Conservation (phyloP, 1,140 invertebrate species). For the Chymomyza costata region DNA sequence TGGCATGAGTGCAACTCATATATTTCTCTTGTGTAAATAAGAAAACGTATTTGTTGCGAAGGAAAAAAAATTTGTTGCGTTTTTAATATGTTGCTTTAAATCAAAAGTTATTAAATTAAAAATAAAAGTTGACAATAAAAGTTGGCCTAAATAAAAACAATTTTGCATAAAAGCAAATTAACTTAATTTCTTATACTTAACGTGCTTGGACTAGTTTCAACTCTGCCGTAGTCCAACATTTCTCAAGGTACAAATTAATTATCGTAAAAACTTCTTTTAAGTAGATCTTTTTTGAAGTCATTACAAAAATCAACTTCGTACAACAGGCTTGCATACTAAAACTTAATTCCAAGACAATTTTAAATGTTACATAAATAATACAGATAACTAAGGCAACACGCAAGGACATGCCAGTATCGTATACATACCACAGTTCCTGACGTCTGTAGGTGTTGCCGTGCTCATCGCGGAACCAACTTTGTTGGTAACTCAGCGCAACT, state of each 20-base stretch:
- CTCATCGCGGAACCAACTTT: constrained; percentile 14
- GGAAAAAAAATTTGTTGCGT: no score
- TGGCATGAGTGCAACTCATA: no score
- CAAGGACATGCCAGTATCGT: no score
- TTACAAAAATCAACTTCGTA: constrained; percentile 20
- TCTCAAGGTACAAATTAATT: constrained; percentile 33
- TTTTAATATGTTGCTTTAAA: no score
- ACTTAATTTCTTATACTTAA: no score
- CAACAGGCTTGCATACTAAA: constrained; percentile 1
- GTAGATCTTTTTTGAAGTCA: constrained; percentile 27
- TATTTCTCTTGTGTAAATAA: no score
- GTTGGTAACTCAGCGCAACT: constrained; percentile 20
- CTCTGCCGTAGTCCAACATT: constrained; percentile 13
- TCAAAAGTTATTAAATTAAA: no score
- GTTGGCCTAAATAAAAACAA: no score
- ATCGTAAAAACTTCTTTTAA: constrained; percentile 27
- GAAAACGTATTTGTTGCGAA: no score
- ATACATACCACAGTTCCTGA: constrained; percentile 21
- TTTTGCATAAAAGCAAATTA: constrained; percentile 14
- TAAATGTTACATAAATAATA: constrained; percentile 58
- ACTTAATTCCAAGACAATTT: constrained; percentile 37
- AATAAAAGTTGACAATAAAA: no score
- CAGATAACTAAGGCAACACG: constrained; percentile 49
- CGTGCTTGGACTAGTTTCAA: no score
- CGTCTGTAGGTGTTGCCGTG: constrained; percentile 51